Conservation (phyloP, 2,797 vertebrate species). For the Falco columbarius region DNA sequence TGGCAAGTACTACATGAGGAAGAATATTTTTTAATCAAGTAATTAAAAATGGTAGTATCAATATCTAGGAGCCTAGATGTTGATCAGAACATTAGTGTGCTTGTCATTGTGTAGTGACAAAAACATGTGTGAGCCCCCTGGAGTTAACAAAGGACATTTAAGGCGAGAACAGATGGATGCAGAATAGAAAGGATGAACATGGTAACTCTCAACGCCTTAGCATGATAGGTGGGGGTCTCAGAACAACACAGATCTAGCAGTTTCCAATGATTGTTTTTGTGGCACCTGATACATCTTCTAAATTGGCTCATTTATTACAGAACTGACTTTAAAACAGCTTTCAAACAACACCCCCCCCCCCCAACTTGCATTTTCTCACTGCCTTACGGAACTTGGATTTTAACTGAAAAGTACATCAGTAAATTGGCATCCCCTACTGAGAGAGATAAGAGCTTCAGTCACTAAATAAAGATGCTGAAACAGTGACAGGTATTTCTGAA, state of each 20-base stretch:
- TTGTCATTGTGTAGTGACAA: background rate
- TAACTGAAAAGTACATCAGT: constrained; percentile 30
- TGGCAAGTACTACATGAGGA: background rate
- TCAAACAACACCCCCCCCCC: no score
- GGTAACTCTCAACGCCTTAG: background rate
- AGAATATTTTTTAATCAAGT: background rate
- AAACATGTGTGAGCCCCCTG: background rate
- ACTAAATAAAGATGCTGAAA: constrained; percentile 21
- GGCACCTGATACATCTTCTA: constrained; percentile 4
- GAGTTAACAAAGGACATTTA: background rate
- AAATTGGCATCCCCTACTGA: constrained; percentile 50
- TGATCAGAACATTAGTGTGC: background rate
- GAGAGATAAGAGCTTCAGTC: constrained; percentile 6
- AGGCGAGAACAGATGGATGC: background rate
- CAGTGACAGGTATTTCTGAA: constrained; percentile 46
- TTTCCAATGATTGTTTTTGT: background rate
- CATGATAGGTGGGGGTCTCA: background rate
- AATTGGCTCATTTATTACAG: constrained; percentile 30
- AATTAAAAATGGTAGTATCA: background rate
- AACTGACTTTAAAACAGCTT: constrained; percentile 41
- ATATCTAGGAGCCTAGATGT: background rate
- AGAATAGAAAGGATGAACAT: background rate
- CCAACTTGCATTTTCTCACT: background rate
- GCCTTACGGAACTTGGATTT: constrained; percentile 21
- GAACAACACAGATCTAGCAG: background rate